phyloP scores from a whole-genome alignment of 2,113 vertebrate species.

The Irena cyanogastra region DNA sequence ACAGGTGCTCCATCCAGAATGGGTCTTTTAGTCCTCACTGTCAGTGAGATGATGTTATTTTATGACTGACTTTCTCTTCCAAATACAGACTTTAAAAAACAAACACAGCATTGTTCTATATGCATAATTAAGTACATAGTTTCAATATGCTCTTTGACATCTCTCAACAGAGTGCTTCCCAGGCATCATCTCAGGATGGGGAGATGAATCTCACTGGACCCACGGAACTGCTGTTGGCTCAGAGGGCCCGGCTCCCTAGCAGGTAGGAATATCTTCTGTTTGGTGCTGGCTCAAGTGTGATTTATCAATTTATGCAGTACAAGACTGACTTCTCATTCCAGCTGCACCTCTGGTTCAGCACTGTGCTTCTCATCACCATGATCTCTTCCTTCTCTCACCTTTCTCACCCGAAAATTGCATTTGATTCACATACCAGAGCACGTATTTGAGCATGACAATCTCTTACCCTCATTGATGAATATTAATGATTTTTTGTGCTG shows the following conservation, averaged over 20 bases:
- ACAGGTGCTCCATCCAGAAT: neutral
- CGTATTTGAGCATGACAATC: neutral
- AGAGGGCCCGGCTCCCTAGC: conserved; percentile 26
- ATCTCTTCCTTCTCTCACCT: neutral
- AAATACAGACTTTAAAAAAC: neutral
- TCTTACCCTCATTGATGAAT: neutral
- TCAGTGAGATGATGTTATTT: neutral
- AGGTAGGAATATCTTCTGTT: conserved; percentile 63
- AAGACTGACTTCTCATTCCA: neutral
- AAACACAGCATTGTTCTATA: neutral
- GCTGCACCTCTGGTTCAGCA: neutral
- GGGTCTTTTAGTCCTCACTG: neutral
- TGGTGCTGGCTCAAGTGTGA: neutral
- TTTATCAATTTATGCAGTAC: neutral
- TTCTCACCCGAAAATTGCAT: neutral
- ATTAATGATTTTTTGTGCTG: neutral
- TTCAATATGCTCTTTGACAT: conserved; percentile 45
- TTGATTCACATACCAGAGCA: neutral
- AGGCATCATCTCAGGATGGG: conserved; percentile 58
- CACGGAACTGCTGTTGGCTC: conserved; percentile 37
- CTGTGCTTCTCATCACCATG: neutral
- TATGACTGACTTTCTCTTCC: neutral
- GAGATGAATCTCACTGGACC: conserved; percentile 52
- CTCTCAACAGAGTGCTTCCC: conserved; percentile 61
- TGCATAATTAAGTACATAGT: neutral